A percentile compares a stretch with the other conserved stretches of the same genome.
These are phyloP conservation scores for Himalopsyche kuldschensis DNA, from an alignment of 2,888 invertebrate genomes.

Conservation along the genomic window DNA sequence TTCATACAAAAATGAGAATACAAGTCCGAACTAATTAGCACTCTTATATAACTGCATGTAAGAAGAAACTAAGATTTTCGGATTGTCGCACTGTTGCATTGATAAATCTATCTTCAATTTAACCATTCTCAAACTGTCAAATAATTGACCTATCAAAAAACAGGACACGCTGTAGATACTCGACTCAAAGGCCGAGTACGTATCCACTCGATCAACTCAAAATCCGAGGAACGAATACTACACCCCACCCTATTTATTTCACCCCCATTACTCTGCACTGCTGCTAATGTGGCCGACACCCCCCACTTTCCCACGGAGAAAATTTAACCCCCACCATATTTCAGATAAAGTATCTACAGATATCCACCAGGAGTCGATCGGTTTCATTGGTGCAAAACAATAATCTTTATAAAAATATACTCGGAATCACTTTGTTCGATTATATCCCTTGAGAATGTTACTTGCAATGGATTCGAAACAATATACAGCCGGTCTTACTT, in stretches of 20 bases:
- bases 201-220: slow-evolving; percentile 38
- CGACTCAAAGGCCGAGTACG: background rate
- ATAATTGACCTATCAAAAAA: background rate
- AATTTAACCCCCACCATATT: background rate
- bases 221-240: slow-evolving; percentile 34
- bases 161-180: background rate
- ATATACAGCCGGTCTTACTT: too few species aligned
- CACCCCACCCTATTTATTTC: slow-evolving; percentile 18
- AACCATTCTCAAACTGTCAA: background rate
- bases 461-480: too few species aligned
- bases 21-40: too few species aligned
- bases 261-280: background rate
- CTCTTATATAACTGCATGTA: too few species aligned
- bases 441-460: too few species aligned
- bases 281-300: background rate
- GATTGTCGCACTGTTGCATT: too few species aligned
- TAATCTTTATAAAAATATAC: too few species aligned
- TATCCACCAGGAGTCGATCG: background rate
- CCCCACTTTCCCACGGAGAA: background rate
- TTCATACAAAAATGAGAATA: too few species aligned
- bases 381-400: background rate
- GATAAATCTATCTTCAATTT: too few species aligned
- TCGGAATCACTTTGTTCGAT: too few species aligned
- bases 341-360: background rate
- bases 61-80: too few species aligned